phyloP scores from a whole-genome alignment of 2,888 invertebrate species.

The Lasioglossum vierecki region DNA sequence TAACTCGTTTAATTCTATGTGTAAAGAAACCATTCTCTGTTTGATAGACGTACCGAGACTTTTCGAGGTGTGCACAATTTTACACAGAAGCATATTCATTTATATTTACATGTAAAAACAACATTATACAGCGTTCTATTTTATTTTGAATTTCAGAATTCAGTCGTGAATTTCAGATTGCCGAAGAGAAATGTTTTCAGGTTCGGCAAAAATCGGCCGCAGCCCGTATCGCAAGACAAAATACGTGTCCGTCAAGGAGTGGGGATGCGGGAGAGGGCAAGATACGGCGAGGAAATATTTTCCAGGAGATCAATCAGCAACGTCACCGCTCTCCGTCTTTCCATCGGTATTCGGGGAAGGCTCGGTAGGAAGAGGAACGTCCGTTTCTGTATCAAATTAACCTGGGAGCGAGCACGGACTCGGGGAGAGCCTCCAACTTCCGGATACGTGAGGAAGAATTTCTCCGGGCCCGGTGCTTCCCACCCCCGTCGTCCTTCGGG shows the following conservation, averaged over 20 bases:
- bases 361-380: constrained; percentile 12
- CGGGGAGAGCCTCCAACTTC: constrained; percentile 40
- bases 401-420: not conserved
- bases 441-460: constrained; percentile 55
- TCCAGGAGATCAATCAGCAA: not conserved
- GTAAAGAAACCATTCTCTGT: too few relatives aligned
- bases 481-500: constrained; percentile 36
- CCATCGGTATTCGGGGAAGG: not conserved
- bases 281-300: not conserved
- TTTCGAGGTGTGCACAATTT: too few relatives aligned
- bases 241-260: not conserved
- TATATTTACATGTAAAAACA: too few relatives aligned
- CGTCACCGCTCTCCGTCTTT: not conserved
- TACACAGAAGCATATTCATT: too few relatives aligned
- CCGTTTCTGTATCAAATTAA: constrained; percentile 52
- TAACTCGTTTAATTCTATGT: too few relatives aligned
- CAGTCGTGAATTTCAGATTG: not conserved
- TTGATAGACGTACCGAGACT: too few relatives aligned
- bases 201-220: not conserved
- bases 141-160: not conserved
- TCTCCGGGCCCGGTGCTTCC: constrained; percentile 34
- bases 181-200: not conserved
- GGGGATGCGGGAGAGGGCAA: too few relatives aligned
- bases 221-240: not conserved
- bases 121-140: not conserved